phyloP scores from a whole-genome alignment of 1,140 invertebrate genomes.

The Ephestia elutella region DNA sequence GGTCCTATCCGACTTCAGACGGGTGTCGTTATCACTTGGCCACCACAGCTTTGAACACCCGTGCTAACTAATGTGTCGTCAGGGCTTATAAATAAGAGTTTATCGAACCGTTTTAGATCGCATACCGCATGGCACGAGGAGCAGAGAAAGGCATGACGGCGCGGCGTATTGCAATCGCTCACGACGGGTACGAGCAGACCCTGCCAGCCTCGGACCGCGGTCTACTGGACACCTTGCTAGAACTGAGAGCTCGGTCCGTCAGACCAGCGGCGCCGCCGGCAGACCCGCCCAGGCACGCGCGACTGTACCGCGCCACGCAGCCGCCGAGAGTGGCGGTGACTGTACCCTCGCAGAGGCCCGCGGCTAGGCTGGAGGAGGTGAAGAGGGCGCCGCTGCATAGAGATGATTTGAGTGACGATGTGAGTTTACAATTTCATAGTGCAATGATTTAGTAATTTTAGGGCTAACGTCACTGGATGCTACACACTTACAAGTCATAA shows the following conservation, averaged over 20 bases:
- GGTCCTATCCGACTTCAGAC: no score
- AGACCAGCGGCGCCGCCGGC: slow-evolving; percentile 72
- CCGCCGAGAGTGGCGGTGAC: slow-evolving; percentile 78
- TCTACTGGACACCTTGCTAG: slow-evolving; percentile 81
- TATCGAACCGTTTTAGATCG: slow-evolving; percentile 35
- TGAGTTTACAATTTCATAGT: slow-evolving; percentile 48
- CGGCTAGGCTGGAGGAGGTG: slow-evolving; percentile 90
- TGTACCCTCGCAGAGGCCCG: slow-evolving; percentile 86
- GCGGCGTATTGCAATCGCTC: slow-evolving; percentile 81
- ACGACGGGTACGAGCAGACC: slow-evolving; percentile 89
- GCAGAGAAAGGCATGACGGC: slow-evolving; percentile 59
- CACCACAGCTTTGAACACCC: no score
- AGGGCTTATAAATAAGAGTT: background rate
- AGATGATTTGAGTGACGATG: slow-evolving; percentile 85
- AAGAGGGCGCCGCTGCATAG: slow-evolving; percentile 89
- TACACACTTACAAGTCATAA: no score
- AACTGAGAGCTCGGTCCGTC: slow-evolving; percentile 78
- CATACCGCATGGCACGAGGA: slow-evolving; percentile 64
- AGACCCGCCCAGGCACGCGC: slow-evolving; percentile 72
- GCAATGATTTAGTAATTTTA: background rate
- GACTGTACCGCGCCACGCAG: slow-evolving; percentile 70
- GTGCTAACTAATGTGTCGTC: no score
- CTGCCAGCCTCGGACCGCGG: slow-evolving; percentile 78
- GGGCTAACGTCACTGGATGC: background rate
- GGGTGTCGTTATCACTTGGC: no score